These are phyloP conservation scores for Trypoxylus dichotomus DNA, from an alignment of 1,140 invertebrate species.

Conservation along the genomic window DNA sequence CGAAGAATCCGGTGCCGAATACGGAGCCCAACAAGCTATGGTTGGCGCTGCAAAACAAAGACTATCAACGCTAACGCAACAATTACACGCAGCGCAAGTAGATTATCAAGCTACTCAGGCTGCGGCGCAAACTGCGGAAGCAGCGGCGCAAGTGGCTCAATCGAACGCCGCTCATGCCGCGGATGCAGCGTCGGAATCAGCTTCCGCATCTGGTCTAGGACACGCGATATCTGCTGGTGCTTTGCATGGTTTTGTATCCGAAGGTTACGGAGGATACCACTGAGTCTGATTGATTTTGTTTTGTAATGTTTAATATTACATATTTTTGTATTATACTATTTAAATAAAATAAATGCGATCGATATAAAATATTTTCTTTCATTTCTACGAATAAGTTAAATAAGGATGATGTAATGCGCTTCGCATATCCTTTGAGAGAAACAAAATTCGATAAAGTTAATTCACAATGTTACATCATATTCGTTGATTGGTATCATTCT, in stretches of 20 bases:
- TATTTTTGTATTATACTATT: slow-evolving; percentile 25
- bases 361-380: not conserved
- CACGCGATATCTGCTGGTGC: not conserved
- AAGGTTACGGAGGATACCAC: not conserved
- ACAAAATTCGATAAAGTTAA: too few relatives aligned
- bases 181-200: not conserved
- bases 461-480: too few relatives aligned
- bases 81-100: slow-evolving; percentile 19
- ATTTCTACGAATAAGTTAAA: too few relatives aligned
- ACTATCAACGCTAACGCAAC: not conserved
- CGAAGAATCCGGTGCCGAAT: slow-evolving; percentile 18
- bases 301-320: not conserved
- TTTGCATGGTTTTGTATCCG: not conserved
- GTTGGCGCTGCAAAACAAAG: slow-evolving; percentile 26
- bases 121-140: slow-evolving; percentile 22
- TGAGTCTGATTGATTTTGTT: slow-evolving; percentile 5
- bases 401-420: too few relatives aligned
- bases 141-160: slow-evolving; percentile 18
- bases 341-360: slow-evolving; percentile 20
- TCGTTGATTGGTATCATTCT: too few relatives aligned
- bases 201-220: not conserved
- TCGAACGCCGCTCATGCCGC: slow-evolving; percentile 21
- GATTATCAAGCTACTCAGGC: slow-evolving; percentile 27
- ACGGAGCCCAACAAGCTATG: slow-evolving; percentile 16
- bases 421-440: too few relatives aligned